These are phyloP conservation scores for Lepidonotus clava DNA, from an alignment of 2,888 invertebrate species.

Conservation along the genomic window DNA sequence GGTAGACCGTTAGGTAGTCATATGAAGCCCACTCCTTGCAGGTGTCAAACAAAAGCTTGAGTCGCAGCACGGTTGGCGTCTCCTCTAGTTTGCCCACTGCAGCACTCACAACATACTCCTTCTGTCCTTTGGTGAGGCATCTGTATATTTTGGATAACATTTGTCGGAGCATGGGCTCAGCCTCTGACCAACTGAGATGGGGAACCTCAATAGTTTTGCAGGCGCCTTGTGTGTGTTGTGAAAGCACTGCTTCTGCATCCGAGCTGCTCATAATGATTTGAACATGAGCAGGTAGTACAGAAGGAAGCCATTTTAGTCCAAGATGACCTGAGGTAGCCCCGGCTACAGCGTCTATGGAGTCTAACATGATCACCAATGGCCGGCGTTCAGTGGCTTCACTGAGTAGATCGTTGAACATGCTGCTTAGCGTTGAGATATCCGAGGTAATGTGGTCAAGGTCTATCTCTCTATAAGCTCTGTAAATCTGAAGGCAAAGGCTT, in stretches of 20 bases:
- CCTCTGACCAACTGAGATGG: not conserved
- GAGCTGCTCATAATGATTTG: not conserved
- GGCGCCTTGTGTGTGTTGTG: not conserved
- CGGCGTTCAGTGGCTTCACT: not conserved
- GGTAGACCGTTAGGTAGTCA: not conserved
- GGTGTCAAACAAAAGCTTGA: not conserved
- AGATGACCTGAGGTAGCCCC: not conserved
- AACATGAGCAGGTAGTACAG: not conserved
- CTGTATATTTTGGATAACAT: not conserved
- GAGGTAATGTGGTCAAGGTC: not conserved
- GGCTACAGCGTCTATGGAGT: not conserved
- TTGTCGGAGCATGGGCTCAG: not conserved
- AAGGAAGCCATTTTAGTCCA: not conserved
- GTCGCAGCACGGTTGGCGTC: not conserved
- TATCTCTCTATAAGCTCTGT: not conserved
- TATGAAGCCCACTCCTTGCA: conserved; percentile 1
- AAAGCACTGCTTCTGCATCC: not conserved
- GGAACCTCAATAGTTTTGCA: not conserved
- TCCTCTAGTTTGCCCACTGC: not conserved
- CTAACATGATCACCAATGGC: not conserved
- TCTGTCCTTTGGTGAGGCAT: not conserved
- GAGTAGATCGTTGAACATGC: not conserved
- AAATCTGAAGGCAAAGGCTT: not conserved
- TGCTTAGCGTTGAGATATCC: not conserved
- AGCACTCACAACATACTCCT: not conserved